phyloP scores from a whole-genome alignment of 2,113 vertebrate genomes.

The Potamarius usumacintae region DNA sequence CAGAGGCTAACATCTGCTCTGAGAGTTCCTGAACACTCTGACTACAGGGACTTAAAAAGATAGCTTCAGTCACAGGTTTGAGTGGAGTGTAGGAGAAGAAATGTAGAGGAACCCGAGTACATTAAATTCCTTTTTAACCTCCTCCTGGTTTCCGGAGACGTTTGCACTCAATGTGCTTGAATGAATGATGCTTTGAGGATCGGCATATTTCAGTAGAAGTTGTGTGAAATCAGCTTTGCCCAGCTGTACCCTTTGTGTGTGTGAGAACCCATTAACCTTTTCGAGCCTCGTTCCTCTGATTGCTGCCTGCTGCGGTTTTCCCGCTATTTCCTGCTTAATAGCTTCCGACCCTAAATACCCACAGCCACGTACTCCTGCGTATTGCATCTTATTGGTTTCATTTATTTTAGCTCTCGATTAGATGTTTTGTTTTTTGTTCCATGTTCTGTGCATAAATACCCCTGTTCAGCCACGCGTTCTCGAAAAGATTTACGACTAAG shows the following conservation, averaged over 20 bases:
- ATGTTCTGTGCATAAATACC: background rate
- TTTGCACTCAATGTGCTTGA: background rate
- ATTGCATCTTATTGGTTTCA: slow-evolving; percentile 60
- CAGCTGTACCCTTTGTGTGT: slow-evolving; percentile 20
- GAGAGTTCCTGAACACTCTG: background rate
- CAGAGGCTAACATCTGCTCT: background rate
- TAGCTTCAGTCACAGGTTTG: slow-evolving; percentile 23
- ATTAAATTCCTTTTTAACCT: background rate
- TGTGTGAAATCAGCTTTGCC: slow-evolving; percentile 10
- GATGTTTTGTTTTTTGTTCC: slow-evolving; percentile 19
- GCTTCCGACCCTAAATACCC: slow-evolving; percentile 61
- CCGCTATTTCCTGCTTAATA: slow-evolving; percentile 67
- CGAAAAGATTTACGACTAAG: background rate
- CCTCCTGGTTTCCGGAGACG: background rate
- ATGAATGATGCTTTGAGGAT: background rate
- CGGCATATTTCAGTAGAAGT: background rate
- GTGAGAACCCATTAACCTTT: slow-evolving; percentile 40
- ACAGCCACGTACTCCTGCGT: slow-evolving; percentile 53
- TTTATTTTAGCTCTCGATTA: slow-evolving; percentile 52
- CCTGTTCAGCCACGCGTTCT: background rate
- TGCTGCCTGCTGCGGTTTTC: slow-evolving; percentile 62
- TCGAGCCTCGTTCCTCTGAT: slow-evolving; percentile 55
- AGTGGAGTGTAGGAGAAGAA: slow-evolving; percentile 1
- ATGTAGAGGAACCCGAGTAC: background rate
- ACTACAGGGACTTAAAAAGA: background rate